Base-by-base conservation (phyloP, 1,140 invertebrate genomes). In the Drosophila persimilis region DNA sequence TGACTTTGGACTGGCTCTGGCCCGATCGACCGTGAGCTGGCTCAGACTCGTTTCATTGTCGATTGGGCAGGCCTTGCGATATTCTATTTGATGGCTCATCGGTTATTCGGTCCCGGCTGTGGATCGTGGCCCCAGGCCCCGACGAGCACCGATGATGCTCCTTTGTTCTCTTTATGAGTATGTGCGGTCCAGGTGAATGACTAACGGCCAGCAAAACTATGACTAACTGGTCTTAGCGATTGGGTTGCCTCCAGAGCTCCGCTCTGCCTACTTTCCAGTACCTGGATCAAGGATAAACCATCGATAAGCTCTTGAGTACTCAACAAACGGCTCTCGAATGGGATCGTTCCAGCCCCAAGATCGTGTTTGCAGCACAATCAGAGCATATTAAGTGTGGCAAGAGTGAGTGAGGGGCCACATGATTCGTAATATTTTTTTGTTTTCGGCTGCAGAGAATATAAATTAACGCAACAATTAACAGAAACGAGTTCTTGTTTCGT, bases 391-490 rank as follows among this genome's bases (percentile, higher is more conserved):
- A 63, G 52, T 77, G 47, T 77, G 64, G 65, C 73, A 76, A 70
- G 26, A 64, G 35, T 24, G 44, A 52, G 26, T 17, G 17, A 48
- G 31, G 13, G 26, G 62, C 22, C 46, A 39, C 35, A 31, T 20
- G 60, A 45, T 57, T 62, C 47, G 9, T 74, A 47, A 29, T 31
- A 41, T 56, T 55, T 51, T 52, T 46, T n/a, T 56, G 31, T 15
- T 15, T 15, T 15, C 15, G 51, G 54, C 15, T 60, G 31, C 62
- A 54, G 50, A 63, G 58, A 71, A 76, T 80, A 72, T 57, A 84
- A 84, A 85, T 84, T 59, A 80, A 73, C 52, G 47, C 53, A 55
- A 57, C 77, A 80, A 76, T 83, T 85, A 75, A 83, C 59, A 54
- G 39, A 70, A 69, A 77, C 81, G 46, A 59, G 64, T 74, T 73